Evolutionary conservation across 2,888 invertebrate species (phyloP).

Genomic region (Leptopterna dolabrata): DNA sequence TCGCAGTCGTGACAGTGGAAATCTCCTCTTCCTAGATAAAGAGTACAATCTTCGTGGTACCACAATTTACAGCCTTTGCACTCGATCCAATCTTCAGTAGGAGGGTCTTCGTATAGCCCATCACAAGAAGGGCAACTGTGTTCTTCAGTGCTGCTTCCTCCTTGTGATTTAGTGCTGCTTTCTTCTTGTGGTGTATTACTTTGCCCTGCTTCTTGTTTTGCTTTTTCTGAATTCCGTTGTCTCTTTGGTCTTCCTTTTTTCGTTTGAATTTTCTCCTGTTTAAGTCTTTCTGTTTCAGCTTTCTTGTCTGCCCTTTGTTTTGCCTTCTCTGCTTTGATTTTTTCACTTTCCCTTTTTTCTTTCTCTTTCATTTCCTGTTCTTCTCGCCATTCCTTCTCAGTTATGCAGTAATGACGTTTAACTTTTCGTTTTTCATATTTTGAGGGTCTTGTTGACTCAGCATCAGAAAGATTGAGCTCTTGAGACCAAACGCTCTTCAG

Average conservation of each 20-base stretch:
- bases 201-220: not conserved
- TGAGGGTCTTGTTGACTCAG: not conserved
- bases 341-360: constrained; percentile 17
- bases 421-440: not conserved
- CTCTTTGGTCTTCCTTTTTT: not conserved
- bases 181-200: not conserved
- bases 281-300: not conserved
- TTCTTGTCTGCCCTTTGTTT: not conserved
- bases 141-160: not conserved
- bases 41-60: constrained; percentile 5
- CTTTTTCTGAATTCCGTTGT: not conserved
- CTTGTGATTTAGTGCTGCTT: not conserved
- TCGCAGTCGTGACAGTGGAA: not conserved
- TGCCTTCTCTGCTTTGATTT: not conserved
- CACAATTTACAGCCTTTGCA: not conserved
- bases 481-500: not conserved
- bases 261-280: not conserved
- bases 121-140: not conserved
- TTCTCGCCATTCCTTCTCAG: not conserved
- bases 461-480: not conserved
- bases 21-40: not conserved
- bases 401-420: not conserved
- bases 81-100: not conserved
- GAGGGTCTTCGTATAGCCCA: not conserved
- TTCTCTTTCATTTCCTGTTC: not conserved